phyloP scores from a whole-genome alignment of 2,888 invertebrate species.

The Archips xylosteana region DNA sequence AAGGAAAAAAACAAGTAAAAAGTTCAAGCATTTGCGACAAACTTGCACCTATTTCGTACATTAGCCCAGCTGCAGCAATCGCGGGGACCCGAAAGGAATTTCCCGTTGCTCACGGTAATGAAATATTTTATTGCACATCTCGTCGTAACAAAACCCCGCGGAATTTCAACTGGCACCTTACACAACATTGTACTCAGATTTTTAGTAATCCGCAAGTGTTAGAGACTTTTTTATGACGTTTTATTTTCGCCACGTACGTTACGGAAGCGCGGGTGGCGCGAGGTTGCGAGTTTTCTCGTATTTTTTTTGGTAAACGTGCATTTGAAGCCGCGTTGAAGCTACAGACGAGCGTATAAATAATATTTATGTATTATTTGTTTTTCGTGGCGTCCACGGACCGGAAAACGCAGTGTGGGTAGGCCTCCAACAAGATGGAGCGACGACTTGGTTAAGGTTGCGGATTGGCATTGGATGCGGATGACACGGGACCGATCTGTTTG shows the following conservation, averaged over 20 bases:
- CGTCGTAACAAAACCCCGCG: constrained; percentile 64
- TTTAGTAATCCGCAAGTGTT: constrained; percentile 71
- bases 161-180: constrained; percentile 63
- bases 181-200: constrained; percentile 77
- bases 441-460: too few species aligned
- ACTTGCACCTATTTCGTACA: constrained; percentile 37
- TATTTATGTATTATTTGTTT: not conserved
- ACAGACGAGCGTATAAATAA: not conserved
- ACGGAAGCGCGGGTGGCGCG: constrained; percentile 30
- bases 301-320: constrained; percentile 15
- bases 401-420: too few species aligned
- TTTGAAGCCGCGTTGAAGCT: not conserved
- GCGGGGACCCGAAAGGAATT: constrained; percentile 35
- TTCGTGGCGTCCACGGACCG: too few species aligned
- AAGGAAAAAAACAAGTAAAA: constrained; percentile 3
- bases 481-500: too few species aligned
- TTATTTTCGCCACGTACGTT: constrained; percentile 52
- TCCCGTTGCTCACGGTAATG: constrained; percentile 70
- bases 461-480: too few species aligned
- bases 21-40: constrained; percentile 12
- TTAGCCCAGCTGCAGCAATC: constrained; percentile 37
- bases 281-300: constrained; percentile 20
- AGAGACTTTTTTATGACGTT: constrained; percentile 58
- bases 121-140: constrained; percentile 76
- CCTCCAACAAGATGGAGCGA: too few species aligned